A percentile compares a stretch with the other conserved stretches of the same genome.
These are phyloP conservation scores for Arrhamphus sclerolepis DNA, from an alignment of 2,797 vertebrate species.

Conservation along the genomic window DNA sequence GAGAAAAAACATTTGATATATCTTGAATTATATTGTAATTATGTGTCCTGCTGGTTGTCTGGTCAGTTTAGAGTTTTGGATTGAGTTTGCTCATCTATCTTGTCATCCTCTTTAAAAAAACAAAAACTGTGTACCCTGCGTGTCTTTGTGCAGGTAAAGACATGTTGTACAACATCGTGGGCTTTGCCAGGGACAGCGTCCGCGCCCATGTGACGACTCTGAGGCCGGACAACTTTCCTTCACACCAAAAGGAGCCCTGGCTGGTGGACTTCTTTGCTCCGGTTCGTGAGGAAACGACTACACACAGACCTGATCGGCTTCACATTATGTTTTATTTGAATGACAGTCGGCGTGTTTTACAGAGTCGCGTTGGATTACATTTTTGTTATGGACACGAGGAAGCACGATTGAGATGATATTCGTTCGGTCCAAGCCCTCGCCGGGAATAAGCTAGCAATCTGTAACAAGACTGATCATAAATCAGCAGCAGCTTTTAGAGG, in stretches of 20 bases:
- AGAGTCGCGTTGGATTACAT: too few species aligned
- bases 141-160: conserved; percentile 85
- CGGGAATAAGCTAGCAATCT: too few species aligned
- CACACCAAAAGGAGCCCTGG: conserved; percentile 92
- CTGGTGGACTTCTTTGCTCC: conserved; percentile 98
- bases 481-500: too few species aligned
- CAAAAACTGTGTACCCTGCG: neutral
- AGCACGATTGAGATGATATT: too few species aligned
- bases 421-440: too few species aligned
- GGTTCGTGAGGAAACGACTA: conserved; percentile 80
- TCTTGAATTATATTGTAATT: too few species aligned
- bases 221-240: conserved; percentile 94
- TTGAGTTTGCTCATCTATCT: neutral
- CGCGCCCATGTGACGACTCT: conserved; percentile 92
- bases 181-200: conserved; percentile 95
- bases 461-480: too few species aligned
- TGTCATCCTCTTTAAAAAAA: neutral
- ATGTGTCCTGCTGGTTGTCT: neutral
- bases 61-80: neutral
- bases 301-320: neutral
- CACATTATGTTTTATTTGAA: too few species aligned
- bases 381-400: too few species aligned
- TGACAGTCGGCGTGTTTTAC: too few species aligned
- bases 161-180: conserved; percentile 91
- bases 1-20: too few species aligned